These are phyloP conservation scores for Anthopleura xanthogrammica DNA, from an alignment of 92 coral and sea anemone species.

Conservation along the genomic window DNA sequence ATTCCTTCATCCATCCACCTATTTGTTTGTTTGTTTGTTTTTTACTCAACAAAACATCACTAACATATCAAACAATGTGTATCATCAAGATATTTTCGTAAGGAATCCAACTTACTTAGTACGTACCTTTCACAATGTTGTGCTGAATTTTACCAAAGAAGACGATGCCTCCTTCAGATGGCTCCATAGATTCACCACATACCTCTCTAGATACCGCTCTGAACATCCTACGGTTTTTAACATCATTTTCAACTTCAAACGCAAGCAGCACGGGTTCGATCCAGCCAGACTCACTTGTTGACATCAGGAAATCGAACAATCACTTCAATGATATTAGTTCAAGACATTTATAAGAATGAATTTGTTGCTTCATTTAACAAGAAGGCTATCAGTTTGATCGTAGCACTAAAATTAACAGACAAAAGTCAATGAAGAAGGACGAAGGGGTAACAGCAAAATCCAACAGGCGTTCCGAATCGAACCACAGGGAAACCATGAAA, in stretches of 20 bases:
- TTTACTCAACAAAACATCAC: no score
- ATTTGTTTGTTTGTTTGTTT: no score
- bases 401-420: neutral
- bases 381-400: neutral
- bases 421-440: no score
- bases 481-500: neutral
- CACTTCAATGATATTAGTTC: neutral
- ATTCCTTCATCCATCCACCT: no score
- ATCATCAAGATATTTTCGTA: neutral
- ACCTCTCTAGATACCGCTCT: constrained; percentile 90
- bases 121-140: constrained; percentile 30
- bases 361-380: neutral
- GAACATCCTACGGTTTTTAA: constrained; percentile 67
- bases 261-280: constrained; percentile 55
- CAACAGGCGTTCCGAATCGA: constrained; percentile 23
- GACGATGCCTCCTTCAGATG: constrained; percentile 68
- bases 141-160: constrained; percentile 75
- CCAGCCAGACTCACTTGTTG: constrained; percentile 47
- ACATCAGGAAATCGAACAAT: neutral
- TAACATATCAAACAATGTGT: no score
- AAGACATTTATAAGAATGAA: neutral
- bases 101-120: neutral
- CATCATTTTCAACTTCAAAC: constrained; percentile 48
- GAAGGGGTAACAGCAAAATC: neutral
- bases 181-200: constrained; percentile 94